Conservation (phyloP, 2,113 vertebrate species). For the Hypomesus transpacificus region DNA sequence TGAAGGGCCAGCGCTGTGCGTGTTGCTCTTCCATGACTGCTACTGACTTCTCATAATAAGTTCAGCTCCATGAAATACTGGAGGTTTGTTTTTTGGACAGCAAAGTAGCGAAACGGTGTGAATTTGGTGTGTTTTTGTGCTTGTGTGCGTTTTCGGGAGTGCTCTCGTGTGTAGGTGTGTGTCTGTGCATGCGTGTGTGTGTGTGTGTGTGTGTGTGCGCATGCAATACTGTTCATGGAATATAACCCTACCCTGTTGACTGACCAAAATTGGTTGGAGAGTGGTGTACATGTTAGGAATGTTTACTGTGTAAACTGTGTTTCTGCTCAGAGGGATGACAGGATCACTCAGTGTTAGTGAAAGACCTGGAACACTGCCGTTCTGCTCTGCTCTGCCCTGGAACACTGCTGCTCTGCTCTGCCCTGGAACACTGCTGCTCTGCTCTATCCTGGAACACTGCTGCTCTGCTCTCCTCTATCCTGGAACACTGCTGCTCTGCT, state of each 20-base stretch:
- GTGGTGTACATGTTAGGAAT: not conserved
- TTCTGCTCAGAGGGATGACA: constrained; percentile 22
- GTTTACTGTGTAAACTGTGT: constrained; percentile 14
- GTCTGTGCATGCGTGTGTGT: constrained; percentile 10
- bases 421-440: too few relatives aligned
- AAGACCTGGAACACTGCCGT: not conserved
- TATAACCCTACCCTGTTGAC: not conserved
- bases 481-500: not conserved
- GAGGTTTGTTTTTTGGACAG: constrained; percentile 1
- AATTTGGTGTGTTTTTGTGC: constrained; percentile 13
- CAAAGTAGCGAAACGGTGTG: not conserved
- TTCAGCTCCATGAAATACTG: constrained; percentile 46
- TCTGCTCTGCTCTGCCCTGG: not conserved
- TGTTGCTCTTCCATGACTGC: constrained; percentile 25
- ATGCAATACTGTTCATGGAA: not conserved
- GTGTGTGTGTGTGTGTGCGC: constrained; percentile 6
- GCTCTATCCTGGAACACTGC: not conserved
- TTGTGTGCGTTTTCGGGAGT: not conserved
- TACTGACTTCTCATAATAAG: constrained; percentile 45
- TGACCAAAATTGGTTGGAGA: not conserved
- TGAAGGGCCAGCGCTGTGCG: constrained; percentile 40
- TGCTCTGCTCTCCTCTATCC: not conserved
- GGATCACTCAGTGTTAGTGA: constrained; percentile 10
- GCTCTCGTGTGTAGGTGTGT: constrained; percentile 5
- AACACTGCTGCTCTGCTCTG: not conserved